Evolutionary conservation across 1,140 invertebrate species (phyloP).

Genomic region (Octopus sinensis): DNA sequence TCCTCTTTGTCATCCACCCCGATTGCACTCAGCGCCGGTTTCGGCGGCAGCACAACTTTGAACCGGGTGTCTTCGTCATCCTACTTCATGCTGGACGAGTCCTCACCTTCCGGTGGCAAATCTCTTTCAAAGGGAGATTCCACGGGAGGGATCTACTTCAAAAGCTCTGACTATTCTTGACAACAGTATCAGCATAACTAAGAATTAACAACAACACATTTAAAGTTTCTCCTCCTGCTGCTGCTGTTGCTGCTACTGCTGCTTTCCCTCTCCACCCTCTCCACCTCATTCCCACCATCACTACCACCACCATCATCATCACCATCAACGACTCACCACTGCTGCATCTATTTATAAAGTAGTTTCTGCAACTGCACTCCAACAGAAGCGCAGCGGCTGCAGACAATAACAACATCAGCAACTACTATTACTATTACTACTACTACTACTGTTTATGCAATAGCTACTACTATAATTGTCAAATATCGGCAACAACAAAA

Average conservation of each 20-base stretch:
- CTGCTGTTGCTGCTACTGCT: neutral
- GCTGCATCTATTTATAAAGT: too few relatives aligned
- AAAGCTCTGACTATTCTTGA: neutral
- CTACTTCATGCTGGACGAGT: conserved; percentile 45
- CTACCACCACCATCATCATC: too few relatives aligned
- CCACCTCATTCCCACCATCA: too few relatives aligned
- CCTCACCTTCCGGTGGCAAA: conserved; percentile 23
- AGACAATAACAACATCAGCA: too few relatives aligned
- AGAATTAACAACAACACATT: neutral
- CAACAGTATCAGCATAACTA: neutral
- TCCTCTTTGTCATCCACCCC: neutral
- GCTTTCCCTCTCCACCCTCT: too few relatives aligned
- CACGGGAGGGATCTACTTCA: neutral
- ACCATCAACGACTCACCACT: too few relatives aligned
- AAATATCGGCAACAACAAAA: too few relatives aligned
- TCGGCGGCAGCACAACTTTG: conserved; percentile 24
- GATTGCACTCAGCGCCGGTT: neutral
- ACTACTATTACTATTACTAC: too few relatives aligned
- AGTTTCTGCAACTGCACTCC: too few relatives aligned
- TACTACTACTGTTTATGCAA: too few relatives aligned
- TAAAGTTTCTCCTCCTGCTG: neutral
- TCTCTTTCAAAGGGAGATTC: conserved; percentile 10
- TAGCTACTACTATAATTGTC: too few relatives aligned
- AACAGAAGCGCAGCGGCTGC: too few relatives aligned
- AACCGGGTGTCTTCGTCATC: conserved; percentile 43